Evolutionary conservation across 2,113 vertebrate species (phyloP), one percentile per base, ranked within the genome.

Genomic region (Parotia lawesii): DNA sequence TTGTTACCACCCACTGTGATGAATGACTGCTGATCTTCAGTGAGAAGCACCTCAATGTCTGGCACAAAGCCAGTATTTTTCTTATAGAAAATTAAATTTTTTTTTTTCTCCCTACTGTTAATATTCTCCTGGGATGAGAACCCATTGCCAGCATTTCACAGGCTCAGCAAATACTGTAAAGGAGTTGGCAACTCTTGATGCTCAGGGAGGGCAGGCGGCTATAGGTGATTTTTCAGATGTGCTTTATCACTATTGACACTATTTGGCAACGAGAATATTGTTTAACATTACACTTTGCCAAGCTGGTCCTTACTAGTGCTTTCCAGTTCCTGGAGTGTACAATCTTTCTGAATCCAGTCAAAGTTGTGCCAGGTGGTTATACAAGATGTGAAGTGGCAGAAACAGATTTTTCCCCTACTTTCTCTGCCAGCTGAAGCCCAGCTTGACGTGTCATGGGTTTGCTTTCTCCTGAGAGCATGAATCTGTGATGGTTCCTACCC

Each of bases 181-280:
- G 88, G 81, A 94, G 86, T 37, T 96, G 95, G 95, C 93, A 95
- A 31, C 16, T 75, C 17, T 11, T 50, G 57, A 33, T 53, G 56
- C 53, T 35, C 93, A 62, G 73, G 74, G 87, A 93, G 57, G 72
- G 65, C 94, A 95, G 94, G 92, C 89, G 89, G 87, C 86, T 94
- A 27, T 25, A 73, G 70, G 86, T 72, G 85, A 94, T 95, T 96
- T 96, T 94, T 94, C 90, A 97, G 89, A 84, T 60, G 72, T 44
- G 54, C 57, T 87, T 91, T 86, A 94, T 92, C 48, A 47, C 61
- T 78, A 47, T 38, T 61, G 87, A 94, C 53, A 89, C 31, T 50
- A 20, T 72, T 88, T 87, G 77, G 96, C 86, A 92, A 62, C 31
- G 38, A 25, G 29, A 58, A 53, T 25, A 70, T 40, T 60, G 6